Evolutionary conservation across 2,888 invertebrate genomes (phyloP), one percentile per base, ranked within the genome.

Genomic region (Harpagoxenus sublaevis): DNA sequence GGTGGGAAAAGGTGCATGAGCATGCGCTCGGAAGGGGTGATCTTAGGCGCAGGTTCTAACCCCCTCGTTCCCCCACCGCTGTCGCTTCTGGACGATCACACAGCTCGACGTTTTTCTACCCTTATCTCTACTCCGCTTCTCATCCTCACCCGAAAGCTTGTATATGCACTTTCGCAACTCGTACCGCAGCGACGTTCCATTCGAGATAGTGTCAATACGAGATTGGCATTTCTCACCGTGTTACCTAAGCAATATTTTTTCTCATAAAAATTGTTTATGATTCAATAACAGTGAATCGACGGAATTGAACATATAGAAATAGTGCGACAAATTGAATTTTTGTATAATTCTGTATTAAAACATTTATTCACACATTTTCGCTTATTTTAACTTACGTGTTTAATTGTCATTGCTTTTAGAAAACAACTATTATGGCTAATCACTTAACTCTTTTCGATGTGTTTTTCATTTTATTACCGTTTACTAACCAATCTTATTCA

Each of bases 1-100:
- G 86, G 90, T 88, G 89, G 86, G 89, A 92, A 92, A 91, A 88
- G 91, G 89, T 88, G 89, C 79, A 86, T 89, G 93, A 91, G 93
- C 94, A 94, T 94, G 94, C 94, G 94, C 94, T 88, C 88, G 90
- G 85, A 90, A 91, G 89, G 91, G 91, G 89, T 92, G 91, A 93
- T 92, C 92, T 91, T 88, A 90, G 88, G 94, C 94, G 94, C 94
- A 94, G 93, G 94, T 93, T 93, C 92, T 92, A 90, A 92, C 92
- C 92, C 91, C 90, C 89, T 87, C 87, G 85, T 60, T 84, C 86
- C 88, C 90, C 92, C 92, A 91, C 92, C 82, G 87, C 73, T 48
- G 74, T 83, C 85, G 85, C 85, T 88, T 88, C 87, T 85, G 82
- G 86, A 88, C 90, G 88, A 90, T 92, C 90, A 89, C 88, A 91